Evolutionary conservation across 2,113 vertebrate species (phyloP).

Genomic region (Oreochromis tanganicae): DNA sequence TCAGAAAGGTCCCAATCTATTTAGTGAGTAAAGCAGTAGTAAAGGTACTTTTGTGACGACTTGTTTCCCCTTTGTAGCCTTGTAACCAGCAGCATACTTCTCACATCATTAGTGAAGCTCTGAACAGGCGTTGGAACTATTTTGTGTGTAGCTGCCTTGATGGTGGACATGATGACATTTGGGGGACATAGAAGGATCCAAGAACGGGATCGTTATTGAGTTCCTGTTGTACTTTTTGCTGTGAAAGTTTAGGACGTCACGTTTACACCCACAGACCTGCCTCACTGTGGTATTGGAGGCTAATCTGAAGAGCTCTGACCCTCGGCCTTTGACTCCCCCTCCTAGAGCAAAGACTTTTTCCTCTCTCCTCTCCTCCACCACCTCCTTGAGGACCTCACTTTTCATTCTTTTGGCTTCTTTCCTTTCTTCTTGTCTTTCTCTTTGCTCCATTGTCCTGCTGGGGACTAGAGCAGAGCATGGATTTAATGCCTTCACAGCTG

Average conservation of each 20-base stretch:
- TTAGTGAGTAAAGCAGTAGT: not conserved
- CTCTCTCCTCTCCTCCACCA: not conserved
- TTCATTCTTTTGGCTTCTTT: slow-evolving; percentile 2
- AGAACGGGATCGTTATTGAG: not conserved
- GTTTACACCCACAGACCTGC: not conserved
- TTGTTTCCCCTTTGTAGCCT: not conserved
- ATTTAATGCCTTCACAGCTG: slow-evolving; percentile 23
- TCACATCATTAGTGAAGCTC: not conserved
- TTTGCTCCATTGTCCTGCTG: slow-evolving; percentile 13
- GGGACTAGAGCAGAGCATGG: not conserved
- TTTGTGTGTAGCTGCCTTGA: not conserved
- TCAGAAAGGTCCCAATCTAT: not conserved
- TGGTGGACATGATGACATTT: not conserved
- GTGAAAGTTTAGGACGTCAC: not conserved
- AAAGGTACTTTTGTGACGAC: not conserved
- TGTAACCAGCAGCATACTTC: not conserved
- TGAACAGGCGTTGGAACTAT: not conserved
- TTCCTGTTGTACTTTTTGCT: not conserved
- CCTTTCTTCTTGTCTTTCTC: slow-evolving; percentile 5
- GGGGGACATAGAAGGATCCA: not conserved
- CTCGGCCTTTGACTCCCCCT: slow-evolving; percentile 45
- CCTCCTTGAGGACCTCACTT: not conserved
- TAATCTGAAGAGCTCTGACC: slow-evolving; percentile 37
- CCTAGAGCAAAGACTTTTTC: not conserved
- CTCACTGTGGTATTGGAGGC: not conserved